A percentile compares a stretch with the other conserved stretches of the same genome.
Evolutionary conservation across 1,140 invertebrate genomes (phyloP).

Genomic region (Drosophila eugracilis): DNA sequence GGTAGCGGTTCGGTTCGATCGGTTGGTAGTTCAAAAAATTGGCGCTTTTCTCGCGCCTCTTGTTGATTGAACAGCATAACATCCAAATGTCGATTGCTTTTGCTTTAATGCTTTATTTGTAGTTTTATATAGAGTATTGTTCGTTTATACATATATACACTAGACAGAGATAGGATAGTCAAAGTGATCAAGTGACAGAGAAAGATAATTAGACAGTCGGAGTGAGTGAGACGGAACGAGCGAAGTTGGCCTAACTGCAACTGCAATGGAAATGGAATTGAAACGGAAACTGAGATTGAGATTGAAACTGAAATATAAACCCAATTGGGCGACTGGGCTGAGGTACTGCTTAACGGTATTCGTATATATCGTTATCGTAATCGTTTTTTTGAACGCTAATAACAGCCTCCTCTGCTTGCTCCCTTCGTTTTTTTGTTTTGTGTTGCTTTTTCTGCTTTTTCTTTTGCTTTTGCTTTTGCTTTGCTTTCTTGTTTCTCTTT

Average conservation of each 20-base stretch:
- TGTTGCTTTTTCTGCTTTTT: constrained; percentile 54
- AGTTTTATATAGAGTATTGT: constrained; percentile 51
- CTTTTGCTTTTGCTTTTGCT: constrained; percentile 43
- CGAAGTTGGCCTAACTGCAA: constrained; percentile 33
- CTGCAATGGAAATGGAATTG: constrained; percentile 37
- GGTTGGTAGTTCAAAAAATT: constrained; percentile 19
- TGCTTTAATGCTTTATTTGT: constrained; percentile 63
- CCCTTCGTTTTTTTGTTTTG: constrained; percentile 55
- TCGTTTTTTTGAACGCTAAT: constrained; percentile 24
- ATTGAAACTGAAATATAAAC: constrained; percentile 24
- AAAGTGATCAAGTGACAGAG: constrained; percentile 29
- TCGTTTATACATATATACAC: constrained; percentile 54
- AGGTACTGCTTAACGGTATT: constrained; percentile 48
- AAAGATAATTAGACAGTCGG: constrained; percentile 15
- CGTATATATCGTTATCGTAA: constrained; percentile 17
- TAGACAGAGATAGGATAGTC: constrained; percentile 47
- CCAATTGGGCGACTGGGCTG: constrained; percentile 42
- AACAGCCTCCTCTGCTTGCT: constrained; percentile 27
- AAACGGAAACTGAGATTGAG: constrained; percentile 22
- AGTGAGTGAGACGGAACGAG: constrained; percentile 28
- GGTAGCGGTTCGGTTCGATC: constrained; percentile 22
- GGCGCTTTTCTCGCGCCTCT: constrained; percentile 24
- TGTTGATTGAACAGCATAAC: constrained; percentile 83
- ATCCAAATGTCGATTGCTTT: constrained; percentile 84
- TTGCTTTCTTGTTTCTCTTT: constrained; percentile 40